Evolutionary conservation across 1,140 invertebrate genomes (phyloP), one percentile per base, ranked within the genome.

Genomic region (Eciton burchellii): DNA sequence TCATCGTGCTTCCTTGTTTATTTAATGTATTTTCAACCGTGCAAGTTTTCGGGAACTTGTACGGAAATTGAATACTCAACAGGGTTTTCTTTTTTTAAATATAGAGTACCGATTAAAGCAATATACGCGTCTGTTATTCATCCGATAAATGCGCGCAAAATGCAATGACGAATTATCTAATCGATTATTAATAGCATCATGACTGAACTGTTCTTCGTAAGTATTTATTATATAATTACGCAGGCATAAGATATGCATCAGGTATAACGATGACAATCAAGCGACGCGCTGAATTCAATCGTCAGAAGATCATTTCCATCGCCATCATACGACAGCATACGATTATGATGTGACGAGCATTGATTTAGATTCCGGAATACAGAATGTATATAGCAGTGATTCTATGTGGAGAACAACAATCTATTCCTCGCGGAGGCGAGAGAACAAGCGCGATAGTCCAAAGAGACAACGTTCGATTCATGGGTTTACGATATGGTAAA

Each of bases 401-500:
- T 79, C 5, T 9, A 5, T 29, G 49, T 47, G 81, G 65, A 35
- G 35, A 87, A 87, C 81, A 86, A 79, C 68, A 43, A 56, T 66
- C 68, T 47, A 59, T 35, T 24, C 35, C 45, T 24, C 35, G 21
- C 19, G 49, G 41, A 56, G n/a, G 43, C 12, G 35, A 35, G 35
- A 2, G 6, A 35, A 35, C 35, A 6, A 35, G 35, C 35, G 35
- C 35, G 35, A 21, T 60, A 21, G n/a, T 43, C 6, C 35, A 6
- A 59, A 74, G 85, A 84, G 76, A 57, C 82, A 87, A 70, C 82
- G 49, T 52, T 84, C 70, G 70, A 45, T 54, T 60, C 70, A 47
- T 59, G 52, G 76, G 63, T 87, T 88, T 43, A 81, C 62, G 59
- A 21, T 63, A 84, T 62, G 66, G 63, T 77, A 86, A 83, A 60